Conservation (phyloP, 2,888 invertebrate species). For the Aproaerema taeniolella region DNA sequence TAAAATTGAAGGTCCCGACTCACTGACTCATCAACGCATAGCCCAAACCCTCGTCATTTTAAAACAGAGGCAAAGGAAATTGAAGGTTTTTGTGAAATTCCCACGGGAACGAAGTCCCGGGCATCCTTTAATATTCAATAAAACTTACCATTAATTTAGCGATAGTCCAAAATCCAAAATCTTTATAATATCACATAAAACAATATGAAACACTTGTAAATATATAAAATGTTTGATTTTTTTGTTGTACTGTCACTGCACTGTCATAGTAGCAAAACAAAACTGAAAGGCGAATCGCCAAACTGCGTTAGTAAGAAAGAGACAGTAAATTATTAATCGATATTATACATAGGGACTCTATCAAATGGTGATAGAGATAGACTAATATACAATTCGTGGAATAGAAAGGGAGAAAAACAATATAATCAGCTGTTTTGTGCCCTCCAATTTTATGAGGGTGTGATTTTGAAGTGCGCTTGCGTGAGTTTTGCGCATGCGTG, state of each 20-base stretch:
- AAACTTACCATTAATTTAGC: too few relatives aligned
- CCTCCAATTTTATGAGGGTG: conserved; percentile 1
- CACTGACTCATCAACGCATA: too few relatives aligned
- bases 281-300: not conserved
- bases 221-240: not conserved
- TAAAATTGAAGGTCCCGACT: too few relatives aligned
- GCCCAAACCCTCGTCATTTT: too few relatives aligned
- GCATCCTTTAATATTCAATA: too few relatives aligned
- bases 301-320: too few relatives aligned
- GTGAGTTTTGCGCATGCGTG: conserved; percentile 4
- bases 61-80: too few relatives aligned
- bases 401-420: not conserved
- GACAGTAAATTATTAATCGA: conserved; percentile 8
- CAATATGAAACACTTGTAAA: conserved; percentile 8
- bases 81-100: too few relatives aligned
- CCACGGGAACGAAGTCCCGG: too few relatives aligned
- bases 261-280: conserved; percentile 1
- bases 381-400: not conserved
- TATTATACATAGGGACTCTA: not conserved
- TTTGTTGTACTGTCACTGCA: not conserved
- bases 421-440: conserved; percentile 2
- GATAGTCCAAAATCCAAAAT: too few relatives aligned
- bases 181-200: conserved; percentile 5
- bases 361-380: not conserved
- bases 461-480: conserved; percentile 4